Evolutionary conservation across 2,888 invertebrate species (phyloP), one percentile per base, ranked within the genome.

Genomic region (Dastarcus helophoroides): DNA sequence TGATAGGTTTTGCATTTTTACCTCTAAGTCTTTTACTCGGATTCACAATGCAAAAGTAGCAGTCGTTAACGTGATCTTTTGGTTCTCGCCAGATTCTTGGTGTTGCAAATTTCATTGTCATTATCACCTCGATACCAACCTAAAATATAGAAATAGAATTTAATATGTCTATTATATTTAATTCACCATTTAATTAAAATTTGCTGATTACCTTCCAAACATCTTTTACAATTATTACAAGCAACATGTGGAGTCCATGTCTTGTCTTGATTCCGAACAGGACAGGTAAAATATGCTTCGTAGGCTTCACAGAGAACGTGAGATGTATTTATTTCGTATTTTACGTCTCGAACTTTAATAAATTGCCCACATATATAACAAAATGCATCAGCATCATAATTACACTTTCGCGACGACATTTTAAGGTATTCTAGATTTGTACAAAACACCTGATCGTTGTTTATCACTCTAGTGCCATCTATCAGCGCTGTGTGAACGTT

Each of bases 1-100:
- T 14, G 13, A 37, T 30, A 11, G 17, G 7, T 40, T 38, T 30
- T 14, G 37, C 37, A 35, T 26, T 40, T 36, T 14, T 22, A 4
- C 37, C 35, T 28, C 19, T 15, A 26, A 35, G 35, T 32, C 33
- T 23, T 30, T 38, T 35, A 25, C 22, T 7, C 10, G 33, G 33
- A 33, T 32, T 30, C 5, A 31, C 33, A 3, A 42, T 33, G 36
- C 51, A 56, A 41, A 54, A 52, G 35, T 50, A 54, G 39, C 47
- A 50, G 38, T 51, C 51, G 37, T 34, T 38, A 2, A 33, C 33
- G 38, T 54, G 51, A 39, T 55, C 41, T 30, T 27, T 38, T 29
- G 44, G 47, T 37, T 53, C 48, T 24, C 40, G 16, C 52, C 49
- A 51, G 23, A 45, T 38, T 34, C 35, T 50, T 23, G 53, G 47